phyloP scores from a whole-genome alignment of 2,797 vertebrate species.

The Scarus forsteni region DNA sequence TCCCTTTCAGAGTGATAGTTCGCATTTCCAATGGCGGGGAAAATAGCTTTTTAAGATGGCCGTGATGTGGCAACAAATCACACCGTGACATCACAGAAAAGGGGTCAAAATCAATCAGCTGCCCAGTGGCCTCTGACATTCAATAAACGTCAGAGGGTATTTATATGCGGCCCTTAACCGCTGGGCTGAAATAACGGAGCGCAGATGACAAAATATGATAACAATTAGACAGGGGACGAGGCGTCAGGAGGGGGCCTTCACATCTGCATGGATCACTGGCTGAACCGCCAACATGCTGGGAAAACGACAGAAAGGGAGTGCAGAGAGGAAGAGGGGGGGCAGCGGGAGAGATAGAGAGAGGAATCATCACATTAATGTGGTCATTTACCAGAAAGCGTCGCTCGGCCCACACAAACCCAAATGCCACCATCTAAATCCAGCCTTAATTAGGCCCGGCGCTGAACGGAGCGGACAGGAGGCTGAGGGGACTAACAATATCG shows the following conservation, averaged over 20 bases:
- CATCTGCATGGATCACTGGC: conserved; percentile 73
- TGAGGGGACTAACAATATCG: conserved; percentile 74
- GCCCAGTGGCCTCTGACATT: conserved; percentile 82
- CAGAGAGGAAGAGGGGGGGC: conserved; percentile 19
- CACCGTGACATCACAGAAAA: conserved; percentile 73
- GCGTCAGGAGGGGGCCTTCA: conserved; percentile 14
- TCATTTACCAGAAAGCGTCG: conserved; percentile 74
- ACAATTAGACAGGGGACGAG: conserved; percentile 70
- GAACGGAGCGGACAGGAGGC: conserved; percentile 64
- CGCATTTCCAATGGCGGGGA: conserved; percentile 77
- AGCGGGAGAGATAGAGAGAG: conserved; percentile 38
- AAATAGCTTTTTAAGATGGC: conserved; percentile 83
- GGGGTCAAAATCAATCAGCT: conserved; percentile 83
- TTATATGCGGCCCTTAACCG: conserved; percentile 70
- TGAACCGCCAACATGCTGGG: conserved; percentile 27
- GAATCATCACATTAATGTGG: conserved; percentile 77
- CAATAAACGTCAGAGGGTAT: conserved; percentile 79
- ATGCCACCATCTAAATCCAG: conserved; percentile 79
- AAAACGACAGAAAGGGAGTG: conserved; percentile 37
- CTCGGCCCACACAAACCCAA: conserved; percentile 75
- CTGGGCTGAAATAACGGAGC: conserved; percentile 68
- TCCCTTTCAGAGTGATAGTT: conserved; percentile 73
- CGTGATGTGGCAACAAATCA: conserved; percentile 83
- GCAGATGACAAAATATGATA: conserved; percentile 77
- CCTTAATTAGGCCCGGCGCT: conserved; percentile 70